A percentile compares a stretch with the other conserved stretches of the same genome.
These are phyloP conservation scores for Stigmatopora argus DNA, from an alignment of 2,113 vertebrate species.

Conservation along the genomic window DNA sequence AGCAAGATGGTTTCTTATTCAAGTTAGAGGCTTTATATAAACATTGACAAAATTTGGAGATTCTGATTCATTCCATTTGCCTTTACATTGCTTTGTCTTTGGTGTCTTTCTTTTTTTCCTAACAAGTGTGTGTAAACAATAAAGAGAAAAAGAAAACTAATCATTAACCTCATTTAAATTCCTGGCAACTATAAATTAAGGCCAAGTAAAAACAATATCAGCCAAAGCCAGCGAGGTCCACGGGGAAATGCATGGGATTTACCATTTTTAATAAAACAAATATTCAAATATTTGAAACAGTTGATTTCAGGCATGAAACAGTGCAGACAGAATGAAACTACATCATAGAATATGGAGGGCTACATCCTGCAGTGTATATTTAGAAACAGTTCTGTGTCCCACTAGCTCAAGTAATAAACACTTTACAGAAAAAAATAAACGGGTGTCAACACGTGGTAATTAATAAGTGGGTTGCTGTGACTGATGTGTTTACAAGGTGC, in stretches of 20 bases:
- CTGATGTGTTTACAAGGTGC: conserved; percentile 68
- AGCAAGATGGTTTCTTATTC: background rate
- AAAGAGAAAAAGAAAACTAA: background rate
- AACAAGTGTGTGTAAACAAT: background rate
- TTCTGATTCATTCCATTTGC: background rate
- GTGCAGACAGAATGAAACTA: conserved; percentile 12
- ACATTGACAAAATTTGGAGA: background rate
- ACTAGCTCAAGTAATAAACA: conserved; percentile 74
- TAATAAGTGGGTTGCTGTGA: conserved; percentile 75
- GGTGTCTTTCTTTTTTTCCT: background rate
- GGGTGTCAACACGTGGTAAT: conserved; percentile 72
- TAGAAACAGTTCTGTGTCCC: conserved; percentile 53
- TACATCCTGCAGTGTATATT: conserved; percentile 18
- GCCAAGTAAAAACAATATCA: background rate
- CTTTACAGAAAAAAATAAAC: conserved; percentile 76
- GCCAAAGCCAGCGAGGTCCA: background rate
- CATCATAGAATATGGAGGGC: conserved; percentile 4
- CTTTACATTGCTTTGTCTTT: background rate
- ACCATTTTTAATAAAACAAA: conserved; percentile 7
- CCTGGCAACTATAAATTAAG: background rate
- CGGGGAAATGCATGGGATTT: conserved; percentile 24
- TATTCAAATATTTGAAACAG: background rate
- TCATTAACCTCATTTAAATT: background rate
- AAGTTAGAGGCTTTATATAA: background rate
- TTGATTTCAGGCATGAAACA: background rate